Percentiles rank a stretch among this genome's conserved stretches.
Conservation (phyloP, 2,888 invertebrate species). For the Zootermopsis nevadensis region DNA sequence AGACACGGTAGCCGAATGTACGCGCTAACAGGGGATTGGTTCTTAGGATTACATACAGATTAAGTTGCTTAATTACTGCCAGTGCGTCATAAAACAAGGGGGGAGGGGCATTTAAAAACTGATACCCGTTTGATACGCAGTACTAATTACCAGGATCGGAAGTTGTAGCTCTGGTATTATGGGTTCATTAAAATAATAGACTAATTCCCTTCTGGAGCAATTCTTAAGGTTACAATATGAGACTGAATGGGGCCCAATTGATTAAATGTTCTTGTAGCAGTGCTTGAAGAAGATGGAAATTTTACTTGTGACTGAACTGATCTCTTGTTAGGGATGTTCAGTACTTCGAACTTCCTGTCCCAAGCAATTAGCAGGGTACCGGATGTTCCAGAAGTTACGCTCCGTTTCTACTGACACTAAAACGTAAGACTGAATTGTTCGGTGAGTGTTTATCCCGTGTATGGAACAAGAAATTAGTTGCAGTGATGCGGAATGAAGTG, state of each 20-base stretch:
- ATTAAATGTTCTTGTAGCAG: neutral
- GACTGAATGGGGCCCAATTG: neutral
- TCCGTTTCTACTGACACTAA: too few relatives aligned
- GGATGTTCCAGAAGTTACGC: too few relatives aligned
- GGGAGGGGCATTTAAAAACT: neutral
- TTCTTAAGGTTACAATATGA: neutral
- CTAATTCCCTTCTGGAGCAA: neutral
- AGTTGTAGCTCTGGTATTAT: neutral
- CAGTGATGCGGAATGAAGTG: too few relatives aligned
- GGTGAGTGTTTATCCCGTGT: too few relatives aligned
- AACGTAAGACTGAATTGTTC: too few relatives aligned
- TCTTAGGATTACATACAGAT: neutral
- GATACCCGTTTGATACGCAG: neutral
- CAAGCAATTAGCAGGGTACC: too few relatives aligned
- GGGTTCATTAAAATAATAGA: neutral
- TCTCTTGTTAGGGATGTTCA: neutral
- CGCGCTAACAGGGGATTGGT: neutral
- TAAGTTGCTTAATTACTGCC: neutral
- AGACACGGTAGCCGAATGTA: neutral
- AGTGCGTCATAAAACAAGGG: neutral
- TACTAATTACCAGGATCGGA: neutral
- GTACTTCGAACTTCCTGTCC: neutral
- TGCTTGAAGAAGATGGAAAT: neutral
- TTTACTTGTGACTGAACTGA: neutral
- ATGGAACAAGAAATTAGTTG: too few relatives aligned